Evolutionary conservation across 1,140 invertebrate genomes (phyloP).

Genomic region (Temnothorax nylanderi): DNA sequence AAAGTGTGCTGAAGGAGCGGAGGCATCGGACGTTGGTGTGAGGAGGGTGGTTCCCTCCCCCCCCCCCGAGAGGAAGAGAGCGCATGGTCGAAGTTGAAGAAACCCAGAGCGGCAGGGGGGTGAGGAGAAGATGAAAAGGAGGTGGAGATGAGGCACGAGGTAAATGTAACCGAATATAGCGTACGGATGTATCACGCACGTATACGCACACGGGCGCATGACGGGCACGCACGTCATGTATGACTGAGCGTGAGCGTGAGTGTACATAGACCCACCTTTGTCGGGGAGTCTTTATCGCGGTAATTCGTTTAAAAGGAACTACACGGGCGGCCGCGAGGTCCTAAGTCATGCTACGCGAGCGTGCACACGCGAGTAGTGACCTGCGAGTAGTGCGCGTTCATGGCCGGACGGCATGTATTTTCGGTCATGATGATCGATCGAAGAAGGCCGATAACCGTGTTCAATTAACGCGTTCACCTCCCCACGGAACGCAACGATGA

Average conservation of each 20-base stretch:
- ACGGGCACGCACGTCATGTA: constrained; percentile 1
- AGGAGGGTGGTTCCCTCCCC: not conserved
- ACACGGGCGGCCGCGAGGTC: constrained; percentile 64
- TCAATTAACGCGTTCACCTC: constrained; percentile 72
- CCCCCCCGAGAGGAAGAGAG: constrained; percentile 30
- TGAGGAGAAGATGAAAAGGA: not conserved
- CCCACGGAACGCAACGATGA: constrained; percentile 42
- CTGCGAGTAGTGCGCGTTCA: constrained; percentile 36
- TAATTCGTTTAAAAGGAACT: constrained; percentile 81
- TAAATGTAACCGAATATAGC: constrained; percentile 36
- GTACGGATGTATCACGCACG: constrained; percentile 4
- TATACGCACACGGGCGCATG: not conserved
- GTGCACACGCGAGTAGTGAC: constrained; percentile 66
- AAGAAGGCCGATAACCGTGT: constrained; percentile 68
- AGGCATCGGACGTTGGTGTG: not conserved
- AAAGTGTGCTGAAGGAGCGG: not conserved
- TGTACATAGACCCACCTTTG: constrained; percentile 55
- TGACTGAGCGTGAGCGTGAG: constrained; percentile 12
- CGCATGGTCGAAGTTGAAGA: constrained; percentile 49
- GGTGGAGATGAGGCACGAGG: constrained; percentile 8
- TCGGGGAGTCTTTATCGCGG: constrained; percentile 73
- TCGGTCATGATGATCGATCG: constrained; percentile 67
- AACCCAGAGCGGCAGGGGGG: constrained; percentile 9
- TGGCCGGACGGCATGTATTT: constrained; percentile 57
- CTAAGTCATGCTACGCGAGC: constrained; percentile 79